A percentile compares a stretch with the other conserved stretches of the same genome.
These are phyloP conservation scores for Micronycteris hirsuta DNA, from an alignment of 2,113 vertebrate species.

Conservation along the genomic window DNA sequence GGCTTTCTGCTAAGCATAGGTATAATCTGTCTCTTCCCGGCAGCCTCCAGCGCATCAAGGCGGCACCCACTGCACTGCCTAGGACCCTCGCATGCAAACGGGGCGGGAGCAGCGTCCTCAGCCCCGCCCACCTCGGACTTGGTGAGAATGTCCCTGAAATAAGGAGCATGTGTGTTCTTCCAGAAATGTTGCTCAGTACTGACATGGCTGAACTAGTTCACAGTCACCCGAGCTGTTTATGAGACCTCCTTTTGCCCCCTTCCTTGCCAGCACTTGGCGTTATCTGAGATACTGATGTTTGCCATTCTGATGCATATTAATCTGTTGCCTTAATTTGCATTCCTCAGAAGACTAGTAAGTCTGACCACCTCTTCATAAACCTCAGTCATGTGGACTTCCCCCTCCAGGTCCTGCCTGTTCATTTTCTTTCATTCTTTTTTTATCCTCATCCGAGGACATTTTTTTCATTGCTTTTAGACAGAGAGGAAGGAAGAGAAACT, in stretches of 20 bases:
- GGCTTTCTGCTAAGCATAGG: neutral
- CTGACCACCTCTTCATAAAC: neutral
- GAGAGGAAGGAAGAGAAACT: too few relatives aligned
- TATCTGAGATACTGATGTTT: neutral
- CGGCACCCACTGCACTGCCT: neutral
- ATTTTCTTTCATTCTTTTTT: neutral
- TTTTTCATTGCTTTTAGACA: too few relatives aligned
- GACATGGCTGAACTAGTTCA: neutral
- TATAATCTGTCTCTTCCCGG: neutral
- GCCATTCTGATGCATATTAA: neutral
- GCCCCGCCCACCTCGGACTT: neutral
- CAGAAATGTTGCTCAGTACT: neutral
- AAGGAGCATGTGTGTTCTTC: neutral
- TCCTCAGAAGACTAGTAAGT: neutral
- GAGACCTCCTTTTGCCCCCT: neutral
- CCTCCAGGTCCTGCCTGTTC: neutral
- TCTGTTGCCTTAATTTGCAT: neutral
- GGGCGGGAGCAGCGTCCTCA: neutral
- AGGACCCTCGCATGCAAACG: neutral
- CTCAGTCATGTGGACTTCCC: neutral
- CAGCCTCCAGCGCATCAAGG: neutral
- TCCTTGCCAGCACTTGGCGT: neutral
- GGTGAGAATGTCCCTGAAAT: neutral
- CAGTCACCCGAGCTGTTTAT: neutral
- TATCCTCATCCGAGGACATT: too few relatives aligned